These are phyloP conservation scores for Glareola pratincola DNA, from an alignment of 2,113 vertebrate genomes.

Conservation along the genomic window DNA sequence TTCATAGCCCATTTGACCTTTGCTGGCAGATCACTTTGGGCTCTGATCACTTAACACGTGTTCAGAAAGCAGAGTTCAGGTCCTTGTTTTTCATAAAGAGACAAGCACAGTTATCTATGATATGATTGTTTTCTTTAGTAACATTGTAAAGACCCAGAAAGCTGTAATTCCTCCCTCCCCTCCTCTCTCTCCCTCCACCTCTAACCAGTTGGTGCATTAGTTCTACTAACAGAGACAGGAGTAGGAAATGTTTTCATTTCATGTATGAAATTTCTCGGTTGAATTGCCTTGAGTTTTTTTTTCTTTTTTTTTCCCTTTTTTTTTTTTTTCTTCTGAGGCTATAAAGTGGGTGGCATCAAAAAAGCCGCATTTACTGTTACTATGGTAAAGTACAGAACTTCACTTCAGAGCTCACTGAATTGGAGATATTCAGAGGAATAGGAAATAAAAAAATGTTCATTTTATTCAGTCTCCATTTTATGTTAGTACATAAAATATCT, in stretches of 20 bases:
- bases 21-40: neutral
- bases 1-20: neutral
- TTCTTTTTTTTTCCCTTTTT: rapidly evolving
- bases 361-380: neutral
- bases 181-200: neutral
- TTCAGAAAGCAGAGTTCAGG: neutral
- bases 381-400: neutral
- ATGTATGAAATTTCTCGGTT: neutral
- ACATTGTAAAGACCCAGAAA: neutral
- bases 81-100: neutral
- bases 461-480: neutral
- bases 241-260: neutral
- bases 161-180: neutral
- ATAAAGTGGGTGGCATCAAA: neutral
- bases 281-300: neutral
- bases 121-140: neutral
- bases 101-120: neutral
- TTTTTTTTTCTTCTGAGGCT: neutral
- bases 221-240: neutral
- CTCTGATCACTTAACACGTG: neutral
- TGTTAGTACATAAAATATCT: neutral
- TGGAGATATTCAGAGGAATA: neutral
- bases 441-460: neutral
- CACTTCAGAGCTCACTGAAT: neutral
- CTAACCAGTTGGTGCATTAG: neutral